Base-by-base conservation (phyloP, 1,140 invertebrate genomes). In the Leguminivora glycinivorella region DNA sequence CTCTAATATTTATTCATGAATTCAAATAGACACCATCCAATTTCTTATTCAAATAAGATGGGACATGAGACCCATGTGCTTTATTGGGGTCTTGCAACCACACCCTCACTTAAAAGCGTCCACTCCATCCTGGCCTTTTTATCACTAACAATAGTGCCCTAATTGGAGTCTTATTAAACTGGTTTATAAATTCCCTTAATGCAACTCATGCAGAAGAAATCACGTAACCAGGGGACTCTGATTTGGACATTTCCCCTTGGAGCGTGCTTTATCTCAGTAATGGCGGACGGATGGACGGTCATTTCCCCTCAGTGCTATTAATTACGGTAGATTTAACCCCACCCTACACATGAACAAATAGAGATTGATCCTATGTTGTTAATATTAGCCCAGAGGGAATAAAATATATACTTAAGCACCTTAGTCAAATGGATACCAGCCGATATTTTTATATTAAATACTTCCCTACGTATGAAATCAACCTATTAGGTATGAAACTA, bases 11-110 rank as follows among this genome's bases (percentile, higher is more conserved):
- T 60, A 60, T 31, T 63, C 25, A 63, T 63, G 29, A n/a, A 63
- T 63, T 26, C 58, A 34, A 63, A 29, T 73, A 52, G 68, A n/a
- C 9, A 29, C n/a, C 43, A 69, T 56, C 66, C 70, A 72, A 72
- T 81, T 81, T 75, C 74, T 79, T 79, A 81, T 81, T 81, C 74
- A 81, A 81, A 81, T 79, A 68, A 76, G 73, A 81, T 73, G 19
- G 71, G 71, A 70, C 70, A 81, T 73, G 19, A 71, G 72, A 70
- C 70, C n/a, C 70, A 63, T 63, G 22, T 17, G 58, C 69, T 70
- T 70, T 75, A 76, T 74, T 75, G 68, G 73, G 75, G 63, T 74
- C 31, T 31, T 69, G 31, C 70, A 17, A 77, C 77, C 75, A 75
- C 71, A 71, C 74, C 73, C 72, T 75, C 56, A 26, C 19, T 34